Evolutionary conservation across 2,888 invertebrate genomes (phyloP), one percentile per base, ranked within the genome.

Genomic region (Eupithecia centaureata): DNA sequence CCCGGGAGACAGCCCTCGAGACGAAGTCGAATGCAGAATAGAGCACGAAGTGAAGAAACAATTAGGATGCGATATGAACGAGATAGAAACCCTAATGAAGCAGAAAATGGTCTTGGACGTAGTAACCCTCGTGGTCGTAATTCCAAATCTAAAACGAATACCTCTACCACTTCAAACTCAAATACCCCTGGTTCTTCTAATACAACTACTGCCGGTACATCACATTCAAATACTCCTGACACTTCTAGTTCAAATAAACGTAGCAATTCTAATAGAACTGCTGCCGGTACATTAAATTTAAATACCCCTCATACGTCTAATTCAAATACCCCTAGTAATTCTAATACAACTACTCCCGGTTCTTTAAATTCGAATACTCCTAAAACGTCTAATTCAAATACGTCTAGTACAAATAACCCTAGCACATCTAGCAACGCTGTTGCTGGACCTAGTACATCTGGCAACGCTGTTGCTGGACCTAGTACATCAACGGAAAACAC

Each of bases 401-500:
- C 27, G 28, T 12, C 25, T 2, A 13, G 51, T 51, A 51, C 51
- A 25, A 13, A 5, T 51, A 51, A 5, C 25, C 25, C 51, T 13
- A 15, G 51, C 13, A 51, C 13, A 25, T 13, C 25, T 51, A 13
- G 12, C 13, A 3, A 22, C 22, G 10, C 22, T 51, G 25, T 12
- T 51, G 51, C 13, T 13, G 51, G 25, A 13, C 10, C 54, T 28
- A 52, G 56, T 32, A 33, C 56, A 13, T 42, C 59, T 15, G 1
- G 13, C 30, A 35, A 25, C 28, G 35, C 35, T 10, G 15, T 57
- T 13, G 32, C 61, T 22, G 63, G 30, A 18, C 69, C 69, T 27
- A 57, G 63, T n/a, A 63, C 66, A 3, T 70, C 60, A 8, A 13
- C 61, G 1, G 63, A 61, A 15, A 57, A 27, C 8, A 54, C 60